Evolutionary conservation across 2,888 invertebrate genomes (phyloP).

Genomic region (Orthosia gothica): DNA sequence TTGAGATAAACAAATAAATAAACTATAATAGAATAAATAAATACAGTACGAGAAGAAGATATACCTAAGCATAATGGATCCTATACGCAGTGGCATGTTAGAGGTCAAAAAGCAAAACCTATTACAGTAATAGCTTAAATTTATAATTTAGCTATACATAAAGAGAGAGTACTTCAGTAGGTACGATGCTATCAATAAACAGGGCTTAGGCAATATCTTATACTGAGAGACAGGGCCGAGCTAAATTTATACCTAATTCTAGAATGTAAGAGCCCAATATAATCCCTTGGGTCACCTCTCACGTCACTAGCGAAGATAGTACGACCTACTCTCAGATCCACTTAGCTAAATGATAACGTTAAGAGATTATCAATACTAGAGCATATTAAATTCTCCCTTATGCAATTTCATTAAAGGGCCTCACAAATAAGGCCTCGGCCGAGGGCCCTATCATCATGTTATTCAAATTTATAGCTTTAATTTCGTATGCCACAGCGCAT

Average conservation of each 20-base stretch:
- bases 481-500: constrained; percentile 82
- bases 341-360: constrained; percentile 44
- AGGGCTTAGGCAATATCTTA: constrained; percentile 37
- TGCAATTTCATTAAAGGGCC: constrained; percentile 64
- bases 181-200: constrained; percentile 33
- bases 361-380: constrained; percentile 51
- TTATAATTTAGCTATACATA: constrained; percentile 29
- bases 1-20: background rate
- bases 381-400: constrained; percentile 49
- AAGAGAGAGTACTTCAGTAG: constrained; percentile 15
- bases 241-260: constrained; percentile 50
- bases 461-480: constrained; percentile 86
- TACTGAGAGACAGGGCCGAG: constrained; percentile 22
- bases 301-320: constrained; percentile 17
- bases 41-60: background rate
- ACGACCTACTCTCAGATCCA: constrained; percentile 28
- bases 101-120: background rate
- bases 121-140: constrained; percentile 7
- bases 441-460: constrained; percentile 68
- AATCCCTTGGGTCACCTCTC: constrained; percentile 42
- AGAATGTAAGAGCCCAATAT: constrained; percentile 38
- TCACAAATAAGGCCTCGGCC: constrained; percentile 63
- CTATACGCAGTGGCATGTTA: too few species aligned
- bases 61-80: background rate
- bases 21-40: background rate